A percentile compares a stretch with the other conserved stretches of the same genome.
phyloP scores from a whole-genome alignment of 2,888 invertebrate species.

The Nymphalis c-album region DNA sequence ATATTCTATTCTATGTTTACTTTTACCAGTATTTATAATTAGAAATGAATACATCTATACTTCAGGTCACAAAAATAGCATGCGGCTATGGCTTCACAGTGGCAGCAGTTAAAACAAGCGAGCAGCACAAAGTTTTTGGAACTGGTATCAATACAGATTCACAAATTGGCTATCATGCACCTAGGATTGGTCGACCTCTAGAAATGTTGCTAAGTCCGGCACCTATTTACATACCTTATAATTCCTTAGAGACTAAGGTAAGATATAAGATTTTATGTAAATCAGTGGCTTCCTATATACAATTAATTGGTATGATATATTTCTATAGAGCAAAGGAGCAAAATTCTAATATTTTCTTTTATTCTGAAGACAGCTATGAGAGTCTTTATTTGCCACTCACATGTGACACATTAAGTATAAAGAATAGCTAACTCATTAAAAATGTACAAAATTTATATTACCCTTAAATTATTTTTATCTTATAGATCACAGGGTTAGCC shows the following conservation, averaged over 20 bases:
- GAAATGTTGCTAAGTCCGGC: slow-evolving; percentile 86
- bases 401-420: no score
- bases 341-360: no score
- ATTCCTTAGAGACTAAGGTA: slow-evolving; percentile 80
- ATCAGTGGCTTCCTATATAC: no score
- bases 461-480: neutral
- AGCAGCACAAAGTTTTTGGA: slow-evolving; percentile 88
- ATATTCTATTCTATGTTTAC: no score
- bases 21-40: no score
- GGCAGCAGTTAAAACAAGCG: slow-evolving; percentile 84
- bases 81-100: slow-evolving; percentile 96
- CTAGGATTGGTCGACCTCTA: slow-evolving; percentile 83
- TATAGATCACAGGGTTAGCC: slow-evolving; percentile 76
- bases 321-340: no score
- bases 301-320: no score
- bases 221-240: slow-evolving; percentile 85
- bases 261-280: slow-evolving; percentile 1
- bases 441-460: no score
- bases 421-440: no score
- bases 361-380: no score
- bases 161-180: slow-evolving; percentile 90
- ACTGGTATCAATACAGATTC: slow-evolving; percentile 96
- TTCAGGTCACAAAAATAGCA: slow-evolving; percentile 84
- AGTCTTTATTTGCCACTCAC: no score
- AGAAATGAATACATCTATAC: neutral